phyloP scores from a whole-genome alignment of 2,113 vertebrate genomes.

The Merops nubicus region DNA sequence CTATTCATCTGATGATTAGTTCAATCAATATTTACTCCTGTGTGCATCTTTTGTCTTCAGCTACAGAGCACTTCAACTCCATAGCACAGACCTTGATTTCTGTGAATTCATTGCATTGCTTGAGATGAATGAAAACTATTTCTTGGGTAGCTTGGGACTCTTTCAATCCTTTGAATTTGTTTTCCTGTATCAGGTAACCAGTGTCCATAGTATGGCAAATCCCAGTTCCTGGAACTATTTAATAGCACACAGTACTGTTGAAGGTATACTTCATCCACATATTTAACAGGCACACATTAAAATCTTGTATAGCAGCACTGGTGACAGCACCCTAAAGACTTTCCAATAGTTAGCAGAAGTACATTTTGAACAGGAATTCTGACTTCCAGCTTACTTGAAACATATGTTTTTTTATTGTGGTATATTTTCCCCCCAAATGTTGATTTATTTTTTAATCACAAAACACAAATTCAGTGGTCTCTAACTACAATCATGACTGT shows the following conservation, averaged over 20 bases:
- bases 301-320: neutral
- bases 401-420: neutral
- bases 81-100: constrained; percentile 54
- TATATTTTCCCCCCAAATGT: neutral
- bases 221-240: neutral
- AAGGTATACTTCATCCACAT: constrained; percentile 1
- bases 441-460: constrained; percentile 12
- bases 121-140: constrained; percentile 60
- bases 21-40: constrained; percentile 81
- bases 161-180: constrained; percentile 26
- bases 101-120: constrained; percentile 62
- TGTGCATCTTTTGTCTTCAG: constrained; percentile 71
- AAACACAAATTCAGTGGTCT: neutral
- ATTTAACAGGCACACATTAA: neutral
- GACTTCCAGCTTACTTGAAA: neutral
- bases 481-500: neutral
- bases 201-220: neutral
- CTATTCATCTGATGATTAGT: constrained; percentile 77
- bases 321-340: neutral
- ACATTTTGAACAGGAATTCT: neutral
- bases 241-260: neutral
- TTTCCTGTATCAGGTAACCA: constrained; percentile 18
- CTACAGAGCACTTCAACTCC: constrained; percentile 74
- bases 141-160: constrained; percentile 34
- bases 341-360: neutral